Base-by-base conservation (phyloP, 2,888 invertebrate species). In the Oithona nana region DNA sequence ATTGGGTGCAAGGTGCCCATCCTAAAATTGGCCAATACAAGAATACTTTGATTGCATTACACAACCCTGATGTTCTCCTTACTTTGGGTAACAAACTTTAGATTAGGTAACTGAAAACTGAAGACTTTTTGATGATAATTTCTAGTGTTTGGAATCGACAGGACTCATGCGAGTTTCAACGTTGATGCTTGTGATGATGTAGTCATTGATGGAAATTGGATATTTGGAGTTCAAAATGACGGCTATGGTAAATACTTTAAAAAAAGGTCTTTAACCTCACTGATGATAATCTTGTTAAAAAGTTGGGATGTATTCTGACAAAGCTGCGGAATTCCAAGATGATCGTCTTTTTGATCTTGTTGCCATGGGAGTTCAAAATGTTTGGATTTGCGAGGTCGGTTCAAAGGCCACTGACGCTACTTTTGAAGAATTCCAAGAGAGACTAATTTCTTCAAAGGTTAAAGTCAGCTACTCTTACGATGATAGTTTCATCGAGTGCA, bases 331-430 rank as follows among this genome's bases (percentile, higher is more conserved):
- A 2, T 54, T 54, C 26, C 2, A 54, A 26, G 16, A 26, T 3
- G 54, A 26, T 24, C 13, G 26, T 16, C 26, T 24, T 24, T 26
- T 16, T 24, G 54, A 54, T 54, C 26, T 54, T 20, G 54, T 54
- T 3, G 54, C 54, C 3, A 20, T 16, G 16, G 57, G 57, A 3
- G 24, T 57, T n/a, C 57, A 57, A 31, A 57, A 57, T 29, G 57
- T 57, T n/a, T 57, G 39, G 30, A 57, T 57, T 31, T 57, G 57
- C 24, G 57, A 57, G 29, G 57, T 57, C 2, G 57, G 57, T 2
- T 22, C n/a, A n/a, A 29, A 20, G n/a, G 39, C 29, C 2, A n/a
- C 16, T 28, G 16, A 57, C 30, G 30, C 16, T n/a, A 22, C 57
- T 3, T 57, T 57, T 31, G 57, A 57, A 2, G 30, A 57, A n/a